These are phyloP conservation scores for Platysteira castanea DNA, from an alignment of 2,113 vertebrate species.

Conservation along the genomic window DNA sequence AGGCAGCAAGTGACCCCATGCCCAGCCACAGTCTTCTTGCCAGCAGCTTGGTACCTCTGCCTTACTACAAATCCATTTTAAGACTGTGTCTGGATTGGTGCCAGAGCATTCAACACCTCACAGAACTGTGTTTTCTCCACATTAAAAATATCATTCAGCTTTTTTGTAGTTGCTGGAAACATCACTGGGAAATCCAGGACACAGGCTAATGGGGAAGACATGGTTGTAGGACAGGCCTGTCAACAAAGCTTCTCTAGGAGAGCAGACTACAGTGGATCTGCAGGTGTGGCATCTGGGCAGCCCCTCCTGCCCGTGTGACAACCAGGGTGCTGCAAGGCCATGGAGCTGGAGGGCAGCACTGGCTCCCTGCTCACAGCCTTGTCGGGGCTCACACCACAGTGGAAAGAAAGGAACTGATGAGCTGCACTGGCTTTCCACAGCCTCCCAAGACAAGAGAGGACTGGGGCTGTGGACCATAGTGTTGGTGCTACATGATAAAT, in stretches of 20 bases:
- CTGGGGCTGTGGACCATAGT: background rate
- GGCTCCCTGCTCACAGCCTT: background rate
- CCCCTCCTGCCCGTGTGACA: fast-evolving
- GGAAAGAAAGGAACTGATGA: background rate
- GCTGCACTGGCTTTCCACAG: background rate
- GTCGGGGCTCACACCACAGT: fast-evolving
- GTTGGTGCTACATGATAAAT: background rate
- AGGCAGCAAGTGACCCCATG: background rate
- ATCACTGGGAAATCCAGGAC: background rate
- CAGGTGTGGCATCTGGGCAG: background rate
- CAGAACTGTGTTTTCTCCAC: background rate
- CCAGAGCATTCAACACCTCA: background rate
- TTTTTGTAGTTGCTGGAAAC: background rate
- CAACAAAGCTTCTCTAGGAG: background rate
- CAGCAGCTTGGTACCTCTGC: background rate
- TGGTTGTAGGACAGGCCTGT: fast-evolving
- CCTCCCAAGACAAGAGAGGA: background rate
- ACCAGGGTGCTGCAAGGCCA: too few relatives aligned
- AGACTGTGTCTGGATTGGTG: fast-evolving
- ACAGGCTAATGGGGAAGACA: background rate
- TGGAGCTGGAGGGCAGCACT: background rate
- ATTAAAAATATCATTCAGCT: background rate
- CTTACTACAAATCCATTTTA: background rate
- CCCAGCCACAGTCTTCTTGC: background rate
- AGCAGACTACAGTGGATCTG: fast-evolving